Conservation (phyloP, 2,113 vertebrate species). For the Oophaga pumilio region DNA sequence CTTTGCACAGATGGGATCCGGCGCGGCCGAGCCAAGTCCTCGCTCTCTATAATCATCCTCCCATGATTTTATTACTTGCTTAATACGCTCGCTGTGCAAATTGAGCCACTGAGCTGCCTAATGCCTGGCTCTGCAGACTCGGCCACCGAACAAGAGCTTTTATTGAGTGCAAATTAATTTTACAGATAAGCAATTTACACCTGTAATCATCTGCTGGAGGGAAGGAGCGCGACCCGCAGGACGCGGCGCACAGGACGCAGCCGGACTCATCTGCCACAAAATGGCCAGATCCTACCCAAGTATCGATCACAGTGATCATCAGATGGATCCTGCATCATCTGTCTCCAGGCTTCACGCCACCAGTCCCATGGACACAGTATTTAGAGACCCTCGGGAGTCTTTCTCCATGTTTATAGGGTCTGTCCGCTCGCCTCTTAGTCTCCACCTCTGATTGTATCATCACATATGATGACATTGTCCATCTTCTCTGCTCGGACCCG, state of each 20-base stretch:
- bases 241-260: too few species aligned
- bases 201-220: not conserved
- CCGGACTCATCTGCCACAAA: not conserved
- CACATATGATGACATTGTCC: not conserved
- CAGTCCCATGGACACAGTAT: not conserved
- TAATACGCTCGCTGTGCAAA: not conserved
- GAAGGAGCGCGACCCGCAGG: not conserved
- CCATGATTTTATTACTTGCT: conserved; percentile 11
- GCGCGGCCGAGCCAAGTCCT: not conserved
- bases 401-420: not conserved
- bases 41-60: not conserved
- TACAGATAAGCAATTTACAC: conserved; percentile 13
- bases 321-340: not conserved
- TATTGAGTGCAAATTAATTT: conserved; percentile 19
- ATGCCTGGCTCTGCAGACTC: not conserved
- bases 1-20: not conserved
- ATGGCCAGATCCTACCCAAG: not conserved
- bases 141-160: not conserved
- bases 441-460: not conserved
- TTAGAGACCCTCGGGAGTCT: not conserved
- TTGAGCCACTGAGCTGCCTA: not conserved
- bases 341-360: not conserved
- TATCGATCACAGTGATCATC: not conserved
- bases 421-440: not conserved
- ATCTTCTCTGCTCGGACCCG: not conserved